A percentile compares a stretch with the other conserved stretches of the same genome.
Conservation (phyloP, 2,888 invertebrate genomes). For the Unio delphinus region DNA sequence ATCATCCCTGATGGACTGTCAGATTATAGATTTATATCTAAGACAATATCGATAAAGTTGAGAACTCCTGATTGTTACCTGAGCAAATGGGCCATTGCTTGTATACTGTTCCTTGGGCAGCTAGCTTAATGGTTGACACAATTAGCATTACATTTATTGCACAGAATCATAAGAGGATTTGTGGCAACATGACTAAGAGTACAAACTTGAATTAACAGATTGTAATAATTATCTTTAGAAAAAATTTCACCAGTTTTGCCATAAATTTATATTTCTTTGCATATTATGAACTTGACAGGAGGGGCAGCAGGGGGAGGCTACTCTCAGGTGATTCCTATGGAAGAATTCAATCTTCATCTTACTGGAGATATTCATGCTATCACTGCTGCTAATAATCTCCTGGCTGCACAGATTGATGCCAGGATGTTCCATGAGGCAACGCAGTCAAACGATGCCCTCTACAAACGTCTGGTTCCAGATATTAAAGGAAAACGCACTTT, state of each 20-base stretch:
- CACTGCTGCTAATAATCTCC: slow-evolving; percentile 95
- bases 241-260: background rate
- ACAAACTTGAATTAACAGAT: too few species aligned
- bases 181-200: too few species aligned
- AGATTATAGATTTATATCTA: too few species aligned
- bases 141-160: too few species aligned
- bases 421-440: slow-evolving; percentile 97
- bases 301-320: slow-evolving; percentile 99
- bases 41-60: too few species aligned
- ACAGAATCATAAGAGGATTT: too few species aligned
- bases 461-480: slow-evolving; percentile 88
- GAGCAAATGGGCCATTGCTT: too few species aligned
- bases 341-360: slow-evolving; percentile 97
- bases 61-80: too few species aligned
- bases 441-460: slow-evolving; percentile 87
- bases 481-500: slow-evolving; percentile 86
- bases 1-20: too few species aligned
- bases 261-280: too few species aligned
- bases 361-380: slow-evolving; percentile 99
- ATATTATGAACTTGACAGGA: slow-evolving; percentile 72
- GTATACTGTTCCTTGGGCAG: too few species aligned
- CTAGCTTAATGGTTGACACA: too few species aligned
- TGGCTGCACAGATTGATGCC: slow-evolving; percentile 98
- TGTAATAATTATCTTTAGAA: background rate
- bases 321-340: slow-evolving; percentile 97